These are phyloP conservation scores for Eumacrocentrus americanus DNA, from an alignment of 2,888 invertebrate species.

Conservation along the genomic window DNA sequence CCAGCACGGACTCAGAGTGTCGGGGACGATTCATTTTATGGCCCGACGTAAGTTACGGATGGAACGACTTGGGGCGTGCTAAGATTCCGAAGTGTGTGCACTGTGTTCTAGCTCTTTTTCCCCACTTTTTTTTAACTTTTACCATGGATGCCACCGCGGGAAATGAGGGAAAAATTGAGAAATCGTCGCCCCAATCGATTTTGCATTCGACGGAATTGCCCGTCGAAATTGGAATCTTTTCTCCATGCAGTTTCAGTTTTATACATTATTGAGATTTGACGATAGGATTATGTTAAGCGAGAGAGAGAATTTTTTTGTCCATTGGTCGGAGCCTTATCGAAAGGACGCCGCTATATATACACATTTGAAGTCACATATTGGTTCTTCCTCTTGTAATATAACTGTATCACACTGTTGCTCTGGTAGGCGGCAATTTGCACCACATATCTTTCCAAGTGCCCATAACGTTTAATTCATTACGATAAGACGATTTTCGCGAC, in stretches of 20 bases:
- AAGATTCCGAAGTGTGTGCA: slow-evolving; percentile 24
- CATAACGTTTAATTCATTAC: neutral
- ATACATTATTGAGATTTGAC: neutral
- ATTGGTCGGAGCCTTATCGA: too few species aligned
- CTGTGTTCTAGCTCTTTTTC: slow-evolving; percentile 6
- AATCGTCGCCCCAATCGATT: slow-evolving; percentile 15
- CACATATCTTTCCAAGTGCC: neutral
- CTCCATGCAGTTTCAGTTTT: neutral
- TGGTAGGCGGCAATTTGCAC: neutral
- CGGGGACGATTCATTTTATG: slow-evolving; percentile 28
- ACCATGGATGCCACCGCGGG: neutral
- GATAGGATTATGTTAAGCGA: too few species aligned
- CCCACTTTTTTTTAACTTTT: neutral
- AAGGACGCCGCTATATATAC: too few species aligned
- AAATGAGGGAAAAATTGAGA: slow-evolving; percentile 23
- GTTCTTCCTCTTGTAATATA: neutral
- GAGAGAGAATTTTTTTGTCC: too few species aligned
- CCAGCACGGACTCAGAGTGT: slow-evolving; percentile 26
- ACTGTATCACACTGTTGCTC: neutral
- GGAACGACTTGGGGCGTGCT: slow-evolving; percentile 28
- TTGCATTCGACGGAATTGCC: slow-evolving; percentile 9
- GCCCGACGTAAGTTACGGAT: slow-evolving; percentile 26
- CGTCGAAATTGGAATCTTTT: neutral
- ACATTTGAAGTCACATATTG: neutral
- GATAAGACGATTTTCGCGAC: neutral